Evolutionary conservation across 2,797 vertebrate species (phyloP).

Genomic region (Tokudaia tokunoshimensis): DNA sequence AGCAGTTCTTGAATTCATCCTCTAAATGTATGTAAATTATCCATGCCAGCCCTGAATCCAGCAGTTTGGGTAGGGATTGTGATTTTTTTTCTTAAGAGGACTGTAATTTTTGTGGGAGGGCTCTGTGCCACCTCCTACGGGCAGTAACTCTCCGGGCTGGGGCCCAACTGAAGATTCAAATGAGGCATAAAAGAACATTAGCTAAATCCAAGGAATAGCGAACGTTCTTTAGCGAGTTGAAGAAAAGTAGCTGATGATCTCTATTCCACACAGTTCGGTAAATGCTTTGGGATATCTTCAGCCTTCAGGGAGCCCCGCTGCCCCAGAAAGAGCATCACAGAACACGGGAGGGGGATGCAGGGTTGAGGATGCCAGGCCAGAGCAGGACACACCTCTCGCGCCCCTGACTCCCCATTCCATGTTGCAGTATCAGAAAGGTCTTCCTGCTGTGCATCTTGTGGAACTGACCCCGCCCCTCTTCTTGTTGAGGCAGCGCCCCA

Average conservation of each 20-base stretch:
- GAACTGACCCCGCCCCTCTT: background rate
- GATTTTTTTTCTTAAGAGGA: constrained; percentile 29
- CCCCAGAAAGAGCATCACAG: background rate
- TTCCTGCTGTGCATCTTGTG: background rate
- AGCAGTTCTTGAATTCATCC: constrained; percentile 49
- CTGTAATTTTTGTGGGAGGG: constrained; percentile 66
- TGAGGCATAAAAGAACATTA: constrained; percentile 35
- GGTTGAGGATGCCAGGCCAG: background rate
- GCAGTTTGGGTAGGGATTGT: constrained; percentile 50
- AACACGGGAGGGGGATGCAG: rapidly evolving
- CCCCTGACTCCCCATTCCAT: background rate
- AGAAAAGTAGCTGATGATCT: constrained; percentile 19
- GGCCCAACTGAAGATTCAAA: constrained; percentile 43
- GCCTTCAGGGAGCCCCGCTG: background rate
- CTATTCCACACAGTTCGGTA: background rate
- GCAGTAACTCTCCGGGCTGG: constrained; percentile 47
- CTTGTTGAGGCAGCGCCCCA: background rate
- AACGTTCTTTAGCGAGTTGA: constrained; percentile 5
- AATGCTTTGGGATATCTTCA: background rate
- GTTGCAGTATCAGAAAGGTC: background rate
- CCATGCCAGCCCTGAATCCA: constrained; percentile 44
- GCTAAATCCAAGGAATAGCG: constrained; percentile 13
- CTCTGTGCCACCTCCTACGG: constrained; percentile 40
- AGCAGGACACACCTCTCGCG: too few relatives aligned
- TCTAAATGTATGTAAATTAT: constrained; percentile 60